Evolutionary conservation across 2,113 vertebrate species (phyloP), one percentile per base, ranked within the genome.

Genomic region (Semicossyphus pulcher): DNA sequence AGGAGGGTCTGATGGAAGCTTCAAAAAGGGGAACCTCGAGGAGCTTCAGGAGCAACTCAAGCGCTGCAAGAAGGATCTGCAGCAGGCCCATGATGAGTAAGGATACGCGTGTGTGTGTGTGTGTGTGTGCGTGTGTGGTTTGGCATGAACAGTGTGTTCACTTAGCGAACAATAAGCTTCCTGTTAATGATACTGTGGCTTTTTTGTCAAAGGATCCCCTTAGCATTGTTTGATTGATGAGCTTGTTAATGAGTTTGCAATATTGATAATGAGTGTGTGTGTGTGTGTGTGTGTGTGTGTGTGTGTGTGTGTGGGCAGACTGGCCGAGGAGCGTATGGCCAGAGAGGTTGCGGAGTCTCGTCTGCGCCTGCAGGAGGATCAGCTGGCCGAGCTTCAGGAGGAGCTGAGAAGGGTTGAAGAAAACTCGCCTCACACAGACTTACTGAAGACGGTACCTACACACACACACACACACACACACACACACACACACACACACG

Each of bases 11-110:
- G 78, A 76, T 7, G 85, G 49, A 47, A 71, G 10, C 3, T 61
- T 93, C 64, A 94, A 89, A 32, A 78, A 64, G 49, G 48, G 67
- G 14, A 90, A 83, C 54, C 87, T 94, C 60, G 91, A 89, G 66
- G 94, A 96, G 0, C 89, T 97, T 70, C 93, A 89, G 75, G 89
- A 88, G 10, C 89, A 94, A 28, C 92, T 97, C 60, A 92, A 91
- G 45, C 89, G 85, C 81, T 95, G 76, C 75, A 92, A 63, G 52
- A 93, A 83, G 44, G 95, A 97, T 28, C 88, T 95, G 76, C 93
- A 93, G 84, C 85, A 92, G 52, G 90, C 92, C 26, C 61, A 89
- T n/a, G 90, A 94, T 39, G 96, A 97, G 97, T 98, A 91, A 95
- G 95, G 25, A 31, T 5, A 5, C 6, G 6, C 67, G 25, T 34